These are phyloP conservation scores for Sciurus carolinensis DNA, from an alignment of 2,797 vertebrate species.

Conservation along the genomic window DNA sequence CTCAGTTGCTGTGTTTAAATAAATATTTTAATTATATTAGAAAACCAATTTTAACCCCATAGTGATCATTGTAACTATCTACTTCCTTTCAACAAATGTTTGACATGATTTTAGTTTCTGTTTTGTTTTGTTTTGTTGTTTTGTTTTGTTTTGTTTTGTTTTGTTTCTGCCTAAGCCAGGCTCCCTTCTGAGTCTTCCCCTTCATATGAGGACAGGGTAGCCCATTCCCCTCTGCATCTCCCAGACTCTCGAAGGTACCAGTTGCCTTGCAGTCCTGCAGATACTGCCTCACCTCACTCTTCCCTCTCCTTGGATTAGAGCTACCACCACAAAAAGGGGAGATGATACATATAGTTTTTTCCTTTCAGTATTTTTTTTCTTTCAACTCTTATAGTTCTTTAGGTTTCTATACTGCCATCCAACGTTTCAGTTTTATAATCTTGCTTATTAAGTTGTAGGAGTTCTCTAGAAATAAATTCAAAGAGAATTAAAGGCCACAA, in stretches of 20 bases:
- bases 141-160: not conserved
- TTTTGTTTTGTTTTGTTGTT: not conserved
- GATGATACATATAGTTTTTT: not conserved
- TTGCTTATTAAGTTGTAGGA: not conserved
- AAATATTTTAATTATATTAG: not conserved
- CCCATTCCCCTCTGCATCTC: not conserved
- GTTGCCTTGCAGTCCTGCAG: not conserved
- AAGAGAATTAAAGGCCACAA: not conserved
- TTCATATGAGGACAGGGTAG: accelerated
- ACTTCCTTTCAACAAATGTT: conserved; percentile 1
- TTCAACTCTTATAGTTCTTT: not conserved
- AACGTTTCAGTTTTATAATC: conserved; percentile 7
- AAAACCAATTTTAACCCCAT: not conserved
- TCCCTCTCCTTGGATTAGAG: not conserved
- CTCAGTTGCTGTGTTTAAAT: not conserved
- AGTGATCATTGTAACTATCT: not conserved
- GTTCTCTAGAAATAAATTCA: conserved; percentile 23
- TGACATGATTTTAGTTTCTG: not conserved
- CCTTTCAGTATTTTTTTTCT: not conserved
- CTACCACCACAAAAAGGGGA: not conserved
- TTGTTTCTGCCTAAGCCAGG: not conserved
- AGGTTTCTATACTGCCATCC: not conserved
- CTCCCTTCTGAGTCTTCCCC: not conserved
- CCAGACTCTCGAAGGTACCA: not conserved
- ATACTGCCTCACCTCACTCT: not conserved